Conservation (phyloP, 2,113 vertebrate species). For the Odocoileus virginianus region DNA sequence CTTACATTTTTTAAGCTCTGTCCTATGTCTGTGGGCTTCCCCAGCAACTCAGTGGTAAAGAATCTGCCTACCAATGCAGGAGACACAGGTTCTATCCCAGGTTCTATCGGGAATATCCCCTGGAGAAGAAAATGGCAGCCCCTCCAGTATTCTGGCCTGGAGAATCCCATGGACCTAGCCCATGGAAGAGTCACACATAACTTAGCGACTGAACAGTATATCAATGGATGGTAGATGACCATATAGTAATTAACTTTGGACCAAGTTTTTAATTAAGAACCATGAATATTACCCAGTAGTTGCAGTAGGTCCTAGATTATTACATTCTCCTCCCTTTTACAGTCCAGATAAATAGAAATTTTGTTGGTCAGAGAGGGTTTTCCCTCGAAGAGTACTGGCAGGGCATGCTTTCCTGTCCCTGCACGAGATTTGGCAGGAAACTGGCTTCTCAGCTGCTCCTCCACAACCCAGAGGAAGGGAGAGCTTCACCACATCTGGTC, state of each 20-base stretch:
- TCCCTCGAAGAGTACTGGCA: neutral
- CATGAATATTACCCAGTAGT: neutral
- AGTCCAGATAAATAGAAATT: neutral
- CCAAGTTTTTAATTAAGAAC: neutral
- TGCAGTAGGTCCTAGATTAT: neutral
- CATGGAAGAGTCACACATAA: neutral
- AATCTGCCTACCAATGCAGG: neutral
- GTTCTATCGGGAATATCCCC: neutral
- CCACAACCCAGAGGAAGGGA: neutral
- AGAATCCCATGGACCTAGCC: neutral
- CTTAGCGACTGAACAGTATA: neutral
- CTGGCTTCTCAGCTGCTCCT: neutral
- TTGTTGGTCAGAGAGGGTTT: neutral
- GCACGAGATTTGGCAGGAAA: neutral
- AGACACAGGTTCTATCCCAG: neutral
- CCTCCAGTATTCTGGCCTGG: neutral
- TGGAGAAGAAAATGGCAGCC: neutral
- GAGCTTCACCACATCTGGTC: neutral
- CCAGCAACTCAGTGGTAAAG: neutral
- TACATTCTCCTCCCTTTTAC: neutral
- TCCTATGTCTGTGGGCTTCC: neutral
- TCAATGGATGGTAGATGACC: neutral
- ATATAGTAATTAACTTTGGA: neutral
- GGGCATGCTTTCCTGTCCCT: neutral
- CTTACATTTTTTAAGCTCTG: neutral